Base-by-base conservation (phyloP, 2,888 invertebrate species). In the Sminthurinus aureus region DNA sequence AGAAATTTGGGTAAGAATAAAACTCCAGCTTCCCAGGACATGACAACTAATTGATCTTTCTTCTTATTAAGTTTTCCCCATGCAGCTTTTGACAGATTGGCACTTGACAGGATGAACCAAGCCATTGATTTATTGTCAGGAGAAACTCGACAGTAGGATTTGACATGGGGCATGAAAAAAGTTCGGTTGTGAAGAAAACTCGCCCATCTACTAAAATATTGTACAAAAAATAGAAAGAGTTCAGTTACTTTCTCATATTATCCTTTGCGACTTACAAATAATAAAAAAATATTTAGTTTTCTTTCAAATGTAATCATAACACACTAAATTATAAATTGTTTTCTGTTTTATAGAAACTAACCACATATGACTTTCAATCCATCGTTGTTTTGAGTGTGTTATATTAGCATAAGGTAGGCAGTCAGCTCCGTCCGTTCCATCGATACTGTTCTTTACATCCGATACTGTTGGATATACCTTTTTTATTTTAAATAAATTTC, bases 11-110 rank as follows among this genome's bases (percentile, higher is more conserved):
- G 98, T 73, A 98, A 89, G 89, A 98, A 95, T 75, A 98, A 90
- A 0, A 99, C 96, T 0, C 98, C 98, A 0, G 94, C 94, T 91
- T 99, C 98, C 89, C 96, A 98, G 73, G 96, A 97, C 90, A 96
- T 93, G 12, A 98, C 93, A 88, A 91, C 91, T 80, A 93, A 90
- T 85, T 91, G 91, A 51, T 90, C 90, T 58, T 95, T 93, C 90
- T 90, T 93, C 92, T 91, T 93, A 90, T 91, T 93, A 89, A 3
- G 89, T 85, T 71, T 91, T 69, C 99, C 99, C 99, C 99, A 99
- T 0, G 99, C 99, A 0, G 98, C 97, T 91, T 98, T 98, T 15
- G 98, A 99, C 52, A 98, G 91, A 91, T 99, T 99, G 0, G 96
- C 97, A 81, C 98, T 98, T 0, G 98, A 98, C 0, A 98, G 91